These are phyloP conservation scores for Euzetes globulus DNA, from an alignment of 2,888 invertebrate species.

Conservation along the genomic window DNA sequence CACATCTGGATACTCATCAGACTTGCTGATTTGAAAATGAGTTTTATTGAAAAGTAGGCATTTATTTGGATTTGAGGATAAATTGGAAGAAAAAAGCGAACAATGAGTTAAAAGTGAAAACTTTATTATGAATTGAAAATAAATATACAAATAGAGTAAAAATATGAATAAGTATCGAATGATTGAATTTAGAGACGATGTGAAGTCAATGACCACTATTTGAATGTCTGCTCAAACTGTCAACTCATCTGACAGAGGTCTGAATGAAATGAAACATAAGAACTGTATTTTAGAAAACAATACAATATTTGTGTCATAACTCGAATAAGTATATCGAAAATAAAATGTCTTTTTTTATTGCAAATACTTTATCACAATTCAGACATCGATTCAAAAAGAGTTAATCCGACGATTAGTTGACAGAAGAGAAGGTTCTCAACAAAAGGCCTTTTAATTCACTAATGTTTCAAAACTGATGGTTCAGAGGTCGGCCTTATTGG, in stretches of 20 bases:
- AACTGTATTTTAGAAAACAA: not conserved
- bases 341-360: constrained; percentile 10
- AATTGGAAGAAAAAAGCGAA: no score
- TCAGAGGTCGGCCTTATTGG: constrained; percentile 35
- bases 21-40: no score
- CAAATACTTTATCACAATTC: constrained; percentile 21
- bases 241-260: no score
- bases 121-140: no score
- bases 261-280: not conserved
- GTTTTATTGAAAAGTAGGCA: no score
- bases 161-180: no score
- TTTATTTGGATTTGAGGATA: no score
- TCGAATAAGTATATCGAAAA: not conserved
- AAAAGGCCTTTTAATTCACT: not conserved
- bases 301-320: not conserved
- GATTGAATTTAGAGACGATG: no score
- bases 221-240: not conserved
- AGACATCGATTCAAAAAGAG: constrained; percentile 1
- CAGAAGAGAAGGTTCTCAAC: not conserved
- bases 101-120: no score
- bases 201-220: not conserved
- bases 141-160: no score
- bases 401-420: not conserved
- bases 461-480: not conserved
- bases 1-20: no score